These are phyloP conservation scores for Petroica traversi DNA, from an alignment of 2,113 vertebrate genomes.

Conservation along the genomic window DNA sequence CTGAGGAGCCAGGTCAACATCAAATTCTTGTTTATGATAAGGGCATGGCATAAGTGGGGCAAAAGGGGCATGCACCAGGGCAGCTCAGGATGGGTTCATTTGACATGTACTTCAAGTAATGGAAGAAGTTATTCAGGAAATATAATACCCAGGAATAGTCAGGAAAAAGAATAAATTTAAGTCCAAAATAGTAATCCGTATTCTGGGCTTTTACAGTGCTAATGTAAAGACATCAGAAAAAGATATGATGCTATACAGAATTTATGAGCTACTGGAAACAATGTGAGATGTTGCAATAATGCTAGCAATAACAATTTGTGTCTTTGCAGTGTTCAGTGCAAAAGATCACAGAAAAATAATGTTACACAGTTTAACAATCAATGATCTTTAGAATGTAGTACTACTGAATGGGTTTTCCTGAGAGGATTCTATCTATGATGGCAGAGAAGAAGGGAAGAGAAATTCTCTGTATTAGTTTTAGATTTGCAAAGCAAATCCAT, in stretches of 20 bases:
- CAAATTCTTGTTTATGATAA: neutral
- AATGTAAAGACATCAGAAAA: neutral
- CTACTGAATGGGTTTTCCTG: neutral
- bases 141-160: neutral
- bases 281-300: constrained; percentile 13
- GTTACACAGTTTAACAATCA: constrained; percentile 38
- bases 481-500: neutral
- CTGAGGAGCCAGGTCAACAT: neutral
- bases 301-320: constrained; percentile 51
- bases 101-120: neutral
- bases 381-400: constrained; percentile 26
- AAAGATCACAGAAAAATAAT: constrained; percentile 50
- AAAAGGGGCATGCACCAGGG: neutral
- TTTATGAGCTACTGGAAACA: constrained; percentile 36
- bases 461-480: neutral
- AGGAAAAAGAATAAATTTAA: neutral
- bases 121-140: neutral
- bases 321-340: constrained; percentile 35
- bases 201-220: neutral
- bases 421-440: neutral
- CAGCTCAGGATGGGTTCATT: neutral
- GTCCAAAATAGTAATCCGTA: neutral
- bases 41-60: fast-evolving
- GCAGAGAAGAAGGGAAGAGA: neutral
- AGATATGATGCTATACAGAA: constrained; percentile 17